A percentile compares a stretch with the other conserved stretches of the same genome.
These are phyloP conservation scores for Carcina quercana DNA, from an alignment of 2,888 invertebrate species.

Conservation along the genomic window DNA sequence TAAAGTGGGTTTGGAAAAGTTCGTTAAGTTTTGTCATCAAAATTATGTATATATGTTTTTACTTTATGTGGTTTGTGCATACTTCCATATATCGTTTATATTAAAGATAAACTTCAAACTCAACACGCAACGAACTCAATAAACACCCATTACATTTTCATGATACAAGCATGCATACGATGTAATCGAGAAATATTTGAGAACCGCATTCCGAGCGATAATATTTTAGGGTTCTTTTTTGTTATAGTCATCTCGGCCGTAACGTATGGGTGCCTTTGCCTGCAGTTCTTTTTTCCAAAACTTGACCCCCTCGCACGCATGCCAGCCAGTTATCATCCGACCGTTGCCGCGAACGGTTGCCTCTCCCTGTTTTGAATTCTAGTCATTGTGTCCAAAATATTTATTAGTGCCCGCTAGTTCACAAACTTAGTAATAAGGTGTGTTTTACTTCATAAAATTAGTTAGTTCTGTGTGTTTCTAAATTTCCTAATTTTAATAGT, in stretches of 20 bases:
- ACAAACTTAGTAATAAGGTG: constrained; percentile 7
- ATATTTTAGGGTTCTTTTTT: constrained; percentile 73
- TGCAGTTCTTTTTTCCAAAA: constrained; percentile 55
- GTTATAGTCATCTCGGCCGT: constrained; percentile 68
- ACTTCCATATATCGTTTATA: no score
- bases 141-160: no score
- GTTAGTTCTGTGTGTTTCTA: constrained; percentile 23
- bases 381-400: constrained; percentile 70
- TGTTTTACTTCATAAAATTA: constrained; percentile 33
- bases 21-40: no score
- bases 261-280: constrained; percentile 67
- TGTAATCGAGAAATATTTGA: constrained; percentile 35
- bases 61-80: no score
- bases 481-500: constrained; percentile 13
- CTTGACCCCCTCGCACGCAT: constrained; percentile 49
- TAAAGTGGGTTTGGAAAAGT: no score
- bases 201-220: constrained; percentile 47
- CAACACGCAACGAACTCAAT: no score
- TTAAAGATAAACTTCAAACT: no score
- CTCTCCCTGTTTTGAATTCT: constrained; percentile 55
- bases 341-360: constrained; percentile 64
- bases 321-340: constrained; percentile 62
- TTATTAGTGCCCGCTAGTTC: constrained; percentile 35
- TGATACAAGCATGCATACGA: no score
- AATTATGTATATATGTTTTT: no score